Base-by-base conservation (phyloP, 2,888 invertebrate genomes). In the Parnassius orleans region DNA sequence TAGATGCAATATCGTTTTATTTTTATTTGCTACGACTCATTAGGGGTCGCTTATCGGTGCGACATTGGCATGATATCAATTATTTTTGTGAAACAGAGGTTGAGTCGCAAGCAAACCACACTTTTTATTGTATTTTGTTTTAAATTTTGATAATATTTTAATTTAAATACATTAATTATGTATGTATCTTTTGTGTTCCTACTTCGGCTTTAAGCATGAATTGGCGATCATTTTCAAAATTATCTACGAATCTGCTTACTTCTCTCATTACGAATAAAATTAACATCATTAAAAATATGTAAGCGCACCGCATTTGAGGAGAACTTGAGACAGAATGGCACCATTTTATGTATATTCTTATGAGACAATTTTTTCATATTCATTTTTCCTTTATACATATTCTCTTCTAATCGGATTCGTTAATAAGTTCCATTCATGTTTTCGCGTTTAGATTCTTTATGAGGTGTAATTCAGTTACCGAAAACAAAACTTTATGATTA, bases 11-110 rank as follows among this genome's bases (percentile, higher is more conserved):
- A 44, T 48, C 14, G 47, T 55, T 57, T 56, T 69, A 66, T 72
- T 42, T 78, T 81, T 74, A 63, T 81, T 82, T 79, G 79, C 79
- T 72, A 72, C 68, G 70, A 73, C 63, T 77, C 74, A 74, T 70
- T 72, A 69, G 74, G 69, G 69, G 68, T 70, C 66, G 67, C 69
- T 70, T 66, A 68, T 75, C 74, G 66, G 72, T 70, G 72, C 75
- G 72, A 76, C 67, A 76, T 75, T 72, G 66, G 81, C 82, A 82
- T 82, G 81, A 63, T 68, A 71, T 72, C 55, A 67, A 52, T 43
- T 24, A 48, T 11, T 48, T 60, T 60, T 47, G 41, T 2, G 0
- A 44, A n/a, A 41, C 33, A 41, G 43, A 60, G 3, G 44, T 57
- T 44, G 44, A 57, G 60, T 56, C 47, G 52, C 15, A 1, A 43